Evolutionary conservation across 1,140 invertebrate species (phyloP).

Genomic region (Drosophila micromelanica): DNA sequence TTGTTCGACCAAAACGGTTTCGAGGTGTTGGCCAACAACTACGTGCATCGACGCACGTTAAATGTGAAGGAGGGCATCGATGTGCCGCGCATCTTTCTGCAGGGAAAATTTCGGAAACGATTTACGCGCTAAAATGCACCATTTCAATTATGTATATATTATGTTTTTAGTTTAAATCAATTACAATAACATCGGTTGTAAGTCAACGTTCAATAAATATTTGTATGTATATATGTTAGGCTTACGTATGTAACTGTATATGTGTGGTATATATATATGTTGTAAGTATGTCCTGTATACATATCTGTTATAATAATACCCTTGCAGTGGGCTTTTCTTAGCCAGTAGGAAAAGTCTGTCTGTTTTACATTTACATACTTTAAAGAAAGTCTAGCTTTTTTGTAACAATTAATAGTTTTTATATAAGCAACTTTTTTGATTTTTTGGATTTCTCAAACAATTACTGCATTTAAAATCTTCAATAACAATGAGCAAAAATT

Average conservation of each 20-base stretch:
- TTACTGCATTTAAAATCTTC: no score
- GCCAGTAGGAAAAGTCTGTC: no score
- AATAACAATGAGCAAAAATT: no score
- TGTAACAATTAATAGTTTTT: no score
- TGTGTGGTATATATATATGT: slow-evolving; percentile 48
- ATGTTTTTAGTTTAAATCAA: slow-evolving; percentile 64
- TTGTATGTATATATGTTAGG: slow-evolving; percentile 58
- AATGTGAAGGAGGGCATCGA: slow-evolving; percentile 96
- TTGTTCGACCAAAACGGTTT: slow-evolving; percentile 89
- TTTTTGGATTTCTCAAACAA: no score
- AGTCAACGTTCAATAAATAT: slow-evolving; percentile 83
- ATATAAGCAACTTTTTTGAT: no score
- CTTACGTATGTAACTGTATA: slow-evolving; percentile 56
- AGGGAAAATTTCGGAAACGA: slow-evolving; percentile 92
- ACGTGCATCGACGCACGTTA: slow-evolving; percentile 93
- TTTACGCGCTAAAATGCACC: not conserved
- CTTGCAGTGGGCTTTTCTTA: no score
- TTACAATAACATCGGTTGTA: slow-evolving; percentile 69
- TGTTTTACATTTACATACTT: no score
- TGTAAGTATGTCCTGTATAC: slow-evolving; percentile 14
- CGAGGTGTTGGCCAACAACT: slow-evolving; percentile 88
- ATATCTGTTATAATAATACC: no score
- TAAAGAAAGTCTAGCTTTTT: no score
- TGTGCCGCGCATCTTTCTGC: slow-evolving; percentile 95
- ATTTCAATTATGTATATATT: slow-evolving; percentile 39